These are phyloP conservation scores for Bicyclus anynana DNA, from an alignment of 1,140 invertebrate species.

Conservation along the genomic window DNA sequence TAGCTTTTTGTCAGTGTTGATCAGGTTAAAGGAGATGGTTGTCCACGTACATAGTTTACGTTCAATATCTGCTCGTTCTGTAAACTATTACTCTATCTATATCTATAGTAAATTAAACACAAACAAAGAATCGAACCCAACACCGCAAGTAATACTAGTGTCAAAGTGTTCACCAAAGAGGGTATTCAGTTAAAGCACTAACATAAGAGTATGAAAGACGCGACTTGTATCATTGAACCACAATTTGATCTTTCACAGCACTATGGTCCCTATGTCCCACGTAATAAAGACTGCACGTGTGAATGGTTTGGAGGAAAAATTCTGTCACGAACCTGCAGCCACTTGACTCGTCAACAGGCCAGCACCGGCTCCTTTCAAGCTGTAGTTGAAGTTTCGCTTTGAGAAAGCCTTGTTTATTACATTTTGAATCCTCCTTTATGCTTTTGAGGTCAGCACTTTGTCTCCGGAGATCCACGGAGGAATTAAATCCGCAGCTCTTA, in stretches of 20 bases:
- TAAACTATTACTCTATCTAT: too few species aligned
- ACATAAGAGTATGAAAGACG: not conserved
- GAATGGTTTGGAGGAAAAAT: not conserved
- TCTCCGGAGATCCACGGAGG: too few species aligned
- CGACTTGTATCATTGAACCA: not conserved
- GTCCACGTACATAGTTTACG: too few species aligned
- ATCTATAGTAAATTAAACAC: not conserved
- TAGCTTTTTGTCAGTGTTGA: too few species aligned
- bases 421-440: not conserved
- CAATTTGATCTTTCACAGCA: not conserved
- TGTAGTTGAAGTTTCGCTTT: not conserved
- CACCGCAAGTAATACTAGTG: not conserved
- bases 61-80: too few species aligned
- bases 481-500: too few species aligned
- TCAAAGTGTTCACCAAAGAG: not conserved
- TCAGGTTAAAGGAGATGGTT: too few species aligned
- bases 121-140: not conserved
- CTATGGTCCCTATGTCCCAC: not conserved
- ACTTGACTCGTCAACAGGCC: not conserved
- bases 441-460: not conserved
- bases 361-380: not conserved
- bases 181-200: not conserved
- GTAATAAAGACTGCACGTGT: not conserved
- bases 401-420: not conserved
- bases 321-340: not conserved